Evolutionary conservation across 2,888 invertebrate species (phyloP), one percentile per base, ranked within the genome.

Genomic region (Catotricha subobsoleta): DNA sequence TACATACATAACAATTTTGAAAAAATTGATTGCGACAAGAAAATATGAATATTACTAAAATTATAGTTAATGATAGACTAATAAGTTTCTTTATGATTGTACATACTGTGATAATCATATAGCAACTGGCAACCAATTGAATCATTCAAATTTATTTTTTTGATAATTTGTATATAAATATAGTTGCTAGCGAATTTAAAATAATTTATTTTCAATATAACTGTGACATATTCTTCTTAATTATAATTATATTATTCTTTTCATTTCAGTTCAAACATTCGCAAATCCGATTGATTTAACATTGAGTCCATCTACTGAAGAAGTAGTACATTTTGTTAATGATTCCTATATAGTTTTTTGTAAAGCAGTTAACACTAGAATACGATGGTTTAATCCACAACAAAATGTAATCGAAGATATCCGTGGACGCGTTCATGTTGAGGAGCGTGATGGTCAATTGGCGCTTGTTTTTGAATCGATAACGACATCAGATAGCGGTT

Each of bases 401-500:
- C 58, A 56, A 46, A 58, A 57, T 47, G 51, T 56, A 45, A 54
- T 61, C 41, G 55, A 53, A 46, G 59, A 59, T 34, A 55, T 54
- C 46, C 61, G 60, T 51, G 65, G 65, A 47, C 58, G 65, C 42
- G 59, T 65, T 36, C 64, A 65, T 51, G 55, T 62, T 44, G 63
- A 63, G 48, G 56, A 57, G 40, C 55, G 54, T 8, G 15, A 34
- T 5, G 4, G 2, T 34, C 20, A 34, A 53, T 52, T 59, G 48
- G 62, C 63, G 46, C 55, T 68, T 41, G 59, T 68, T 44, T 66
- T 69, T 47, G 60, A 63, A 47, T 63, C 59, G 49, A 65, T 66
- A 48, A 50, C 56, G 35, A 52, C 57, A 46, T 55, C 58, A 45
- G 68, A 69, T 51, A 59, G 60, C 47, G 69, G 69, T 35, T 60